Evolutionary conservation across 2,113 vertebrate species (phyloP), one percentile per base, ranked within the genome.

Genomic region (Malurus melanocephalus): DNA sequence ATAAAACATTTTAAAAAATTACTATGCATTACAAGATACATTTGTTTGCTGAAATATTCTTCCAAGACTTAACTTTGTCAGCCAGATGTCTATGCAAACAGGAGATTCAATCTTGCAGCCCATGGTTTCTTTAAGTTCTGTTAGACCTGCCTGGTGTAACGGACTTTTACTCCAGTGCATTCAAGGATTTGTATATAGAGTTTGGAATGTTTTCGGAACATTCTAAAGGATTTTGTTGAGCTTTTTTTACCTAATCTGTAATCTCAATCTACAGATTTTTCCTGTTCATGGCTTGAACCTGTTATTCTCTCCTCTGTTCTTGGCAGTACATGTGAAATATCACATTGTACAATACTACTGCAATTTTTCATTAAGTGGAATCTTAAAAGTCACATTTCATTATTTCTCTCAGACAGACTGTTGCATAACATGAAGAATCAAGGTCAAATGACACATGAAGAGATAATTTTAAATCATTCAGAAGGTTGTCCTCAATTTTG

Each of bases 351-450:
- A 76, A 45, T 26, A 85, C 32, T 82, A 6, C 52, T 42, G 35
- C 40, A 69, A 51, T 79, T 26, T 62, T 88, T 59, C 16, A 26
- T 65, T 56, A 87, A 48, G 26, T 38, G 6, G 11, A 85, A 74
- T 68, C 75, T 96, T 94, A 97, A 64, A 97, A 91, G 30, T 99
- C 97, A 91, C 97, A 97, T 94, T 99, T 99, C 99, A 99, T 99
- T 82, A 99, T 98, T 97, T 99, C 99, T 86, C 98, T 94, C 75
- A 99, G 98, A 95, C 98, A 99, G 69, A 98, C 95, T 8, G 99
- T 99, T 46, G 99, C 99, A 5, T 99, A 99, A 96, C 98, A 99
- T 1, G 99, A 99, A 35, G 98, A 96, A 69, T 98, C 98, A 71
- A 99, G 98, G 90, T 98, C 97, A 80, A 99, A 99, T 64, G 98